Conservation (phyloP, 2,113 vertebrate species). For the Mellivora capensis region DNA sequence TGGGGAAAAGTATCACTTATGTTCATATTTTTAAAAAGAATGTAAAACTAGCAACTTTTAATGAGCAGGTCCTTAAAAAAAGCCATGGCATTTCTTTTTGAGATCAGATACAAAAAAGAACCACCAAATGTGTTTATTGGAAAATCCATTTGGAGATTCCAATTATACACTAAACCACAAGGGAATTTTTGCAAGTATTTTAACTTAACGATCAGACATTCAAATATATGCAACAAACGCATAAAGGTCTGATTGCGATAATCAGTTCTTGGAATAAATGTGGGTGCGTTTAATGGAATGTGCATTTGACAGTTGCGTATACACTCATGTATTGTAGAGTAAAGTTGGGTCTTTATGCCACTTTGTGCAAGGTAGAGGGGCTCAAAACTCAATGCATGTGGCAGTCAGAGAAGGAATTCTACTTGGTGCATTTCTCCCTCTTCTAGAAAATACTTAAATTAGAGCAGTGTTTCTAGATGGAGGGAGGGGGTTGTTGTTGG, state of each 20-base stretch:
- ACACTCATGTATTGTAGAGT: background rate
- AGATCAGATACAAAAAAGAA: slow-evolving; percentile 56
- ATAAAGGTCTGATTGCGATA: slow-evolving; percentile 75
- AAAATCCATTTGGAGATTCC: slow-evolving; percentile 71
- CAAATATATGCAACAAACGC: slow-evolving; percentile 77
- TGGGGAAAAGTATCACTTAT: slow-evolving; percentile 25
- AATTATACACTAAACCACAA: slow-evolving; percentile 63
- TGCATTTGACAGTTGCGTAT: slow-evolving; percentile 1
- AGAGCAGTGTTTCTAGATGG: background rate
- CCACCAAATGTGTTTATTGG: slow-evolving; percentile 65
- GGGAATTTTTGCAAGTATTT: slow-evolving; percentile 74
- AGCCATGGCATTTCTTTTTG: slow-evolving; percentile 56
- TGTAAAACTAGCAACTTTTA: slow-evolving; percentile 60
- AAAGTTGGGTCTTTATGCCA: background rate
- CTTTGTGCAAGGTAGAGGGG: slow-evolving; percentile 13
- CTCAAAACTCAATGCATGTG: background rate
- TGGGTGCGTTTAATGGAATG: slow-evolving; percentile 56
- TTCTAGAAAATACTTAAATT: slow-evolving; percentile 3
- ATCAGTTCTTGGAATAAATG: slow-evolving; percentile 74
- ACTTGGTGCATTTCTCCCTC: background rate
- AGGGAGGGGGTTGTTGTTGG: background rate
- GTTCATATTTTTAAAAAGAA: slow-evolving; percentile 30
- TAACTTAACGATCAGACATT: slow-evolving; percentile 77
- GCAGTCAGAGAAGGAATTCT: background rate
- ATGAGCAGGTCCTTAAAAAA: slow-evolving; percentile 63